Base-by-base conservation (phyloP, 2,888 invertebrate species). In the Lingula anatina region DNA sequence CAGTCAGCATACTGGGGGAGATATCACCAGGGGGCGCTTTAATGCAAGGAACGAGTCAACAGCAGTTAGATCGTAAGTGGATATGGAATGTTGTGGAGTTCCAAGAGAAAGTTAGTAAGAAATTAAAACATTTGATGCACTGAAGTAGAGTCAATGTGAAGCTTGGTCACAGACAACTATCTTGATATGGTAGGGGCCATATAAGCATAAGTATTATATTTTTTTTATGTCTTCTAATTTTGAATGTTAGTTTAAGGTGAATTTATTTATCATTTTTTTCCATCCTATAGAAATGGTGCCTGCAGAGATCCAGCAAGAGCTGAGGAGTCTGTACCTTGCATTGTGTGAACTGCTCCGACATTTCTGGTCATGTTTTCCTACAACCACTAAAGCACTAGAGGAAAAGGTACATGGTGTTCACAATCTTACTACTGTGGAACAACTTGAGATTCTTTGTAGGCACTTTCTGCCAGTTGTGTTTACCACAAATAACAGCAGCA, bases 311-410 rank as follows among this genome's bases (percentile, higher is more conserved):
- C 89, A 90, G 69, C 84, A 84, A 40, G 95, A 96, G 68, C 80
- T 96, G 12, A 84, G 87, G 49, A 85, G 89, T 55, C 80, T 94
- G 46, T 95, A 96, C 79, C 82, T 88, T 46, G 89, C 91, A 1
- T 81, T 89, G 3, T 86, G 89, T 54, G 97, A 97, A 79, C 78
- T 99, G 51, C 79, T 96, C 15, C 84, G 90, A 52, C 95, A 96
- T 78, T 90, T 97, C 79, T 99, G 97, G 96, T 83, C 86, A 40
- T 89, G 94, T 75, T 95, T 97, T 80, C 85, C 86, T 2, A 86
- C 87, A 0, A 86, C 86, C 0, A 85, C 86, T 2, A 81, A 85
- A 21, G 83, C 84, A 46, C 79, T 87, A 35, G 89, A 91, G 73
- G 86, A 87, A 23, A 82, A 82, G 73, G 79, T 79, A 55, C 53